A percentile compares a stretch with the other conserved stretches of the same genome.
phyloP scores from a whole-genome alignment of 2,113 vertebrate genomes.

The Alexandromys fortis region DNA sequence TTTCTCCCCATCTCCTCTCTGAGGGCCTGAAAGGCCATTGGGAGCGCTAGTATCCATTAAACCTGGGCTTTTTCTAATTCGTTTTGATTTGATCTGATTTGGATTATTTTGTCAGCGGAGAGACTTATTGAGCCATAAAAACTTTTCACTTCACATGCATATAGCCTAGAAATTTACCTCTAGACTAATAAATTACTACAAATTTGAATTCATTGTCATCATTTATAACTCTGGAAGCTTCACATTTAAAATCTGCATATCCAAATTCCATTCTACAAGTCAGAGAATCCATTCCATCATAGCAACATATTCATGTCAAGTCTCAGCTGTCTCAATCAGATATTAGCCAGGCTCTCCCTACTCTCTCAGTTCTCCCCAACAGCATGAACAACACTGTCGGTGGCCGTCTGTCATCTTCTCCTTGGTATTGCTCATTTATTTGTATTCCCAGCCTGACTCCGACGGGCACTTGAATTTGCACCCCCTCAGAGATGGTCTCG shows the following conservation, averaged over 20 bases:
- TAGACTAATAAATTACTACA: not conserved
- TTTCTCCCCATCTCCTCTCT: too few species aligned
- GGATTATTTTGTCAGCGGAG: too few species aligned
- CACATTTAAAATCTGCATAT: not conserved
- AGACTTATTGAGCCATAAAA: too few species aligned
- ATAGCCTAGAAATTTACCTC: not conserved
- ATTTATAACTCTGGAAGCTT: constrained; percentile 15
- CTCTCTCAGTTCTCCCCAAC: not conserved
- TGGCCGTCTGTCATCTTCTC: not conserved
- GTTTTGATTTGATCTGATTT: too few species aligned
- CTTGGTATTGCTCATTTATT: not conserved
- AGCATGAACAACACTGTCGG: not conserved
- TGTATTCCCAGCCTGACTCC: not conserved
- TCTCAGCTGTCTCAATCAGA: not conserved
- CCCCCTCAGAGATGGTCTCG: not conserved
- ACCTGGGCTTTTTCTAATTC: too few species aligned
- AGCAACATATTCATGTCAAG: not conserved
- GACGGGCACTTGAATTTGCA: not conserved
- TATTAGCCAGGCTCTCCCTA: not conserved
- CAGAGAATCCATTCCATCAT: not conserved
- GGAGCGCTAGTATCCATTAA: too few species aligned
- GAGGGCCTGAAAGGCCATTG: too few species aligned
- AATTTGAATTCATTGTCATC: constrained; percentile 1
- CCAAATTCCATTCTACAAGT: constrained; percentile 16
- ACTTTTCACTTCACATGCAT: not conserved